phyloP scores from a whole-genome alignment of 1,140 invertebrate species.

The Paralvinella palmiformis region DNA sequence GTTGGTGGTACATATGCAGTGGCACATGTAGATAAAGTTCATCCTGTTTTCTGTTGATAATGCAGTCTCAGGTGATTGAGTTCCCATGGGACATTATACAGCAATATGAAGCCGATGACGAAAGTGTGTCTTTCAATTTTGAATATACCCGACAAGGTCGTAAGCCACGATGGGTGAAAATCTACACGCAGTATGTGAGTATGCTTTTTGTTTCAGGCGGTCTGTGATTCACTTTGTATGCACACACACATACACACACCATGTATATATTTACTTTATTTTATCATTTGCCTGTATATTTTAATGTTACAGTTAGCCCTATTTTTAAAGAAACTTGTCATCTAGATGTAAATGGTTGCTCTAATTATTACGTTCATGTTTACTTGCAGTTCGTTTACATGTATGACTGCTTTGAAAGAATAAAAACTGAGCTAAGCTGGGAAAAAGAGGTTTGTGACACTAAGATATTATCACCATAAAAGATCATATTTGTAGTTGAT shows the following conservation, averaged over 20 bases:
- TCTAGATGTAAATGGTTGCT: slow-evolving; percentile 13
- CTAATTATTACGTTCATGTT: slow-evolving; percentile 25
- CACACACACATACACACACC: too few species aligned
- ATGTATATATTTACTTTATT: not conserved
- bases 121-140: slow-evolving; percentile 82
- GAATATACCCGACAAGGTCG: slow-evolving; percentile 77
- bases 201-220: slow-evolving; percentile 5
- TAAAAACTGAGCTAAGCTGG: slow-evolving; percentile 71
- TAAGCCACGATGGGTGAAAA: slow-evolving; percentile 76
- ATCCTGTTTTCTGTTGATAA: slow-evolving; percentile 25
- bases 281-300: slow-evolving; percentile 18
- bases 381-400: slow-evolving; percentile 80
- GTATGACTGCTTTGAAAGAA: slow-evolving; percentile 87
- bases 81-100: slow-evolving; percentile 75
- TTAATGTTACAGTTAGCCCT: slow-evolving; percentile 5
- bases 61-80: slow-evolving; percentile 70
- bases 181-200: slow-evolving; percentile 88
- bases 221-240: slow-evolving; percentile 7
- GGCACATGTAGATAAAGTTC: too few species aligned
- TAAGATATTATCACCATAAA: too few species aligned
- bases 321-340: slow-evolving; percentile 13
- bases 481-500: too few species aligned
- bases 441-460: slow-evolving; percentile 37
- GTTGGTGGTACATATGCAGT: too few species aligned
- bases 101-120: slow-evolving; percentile 82